phyloP scores from a whole-genome alignment of 2,797 vertebrate genomes.

The Allobates femoralis region DNA sequence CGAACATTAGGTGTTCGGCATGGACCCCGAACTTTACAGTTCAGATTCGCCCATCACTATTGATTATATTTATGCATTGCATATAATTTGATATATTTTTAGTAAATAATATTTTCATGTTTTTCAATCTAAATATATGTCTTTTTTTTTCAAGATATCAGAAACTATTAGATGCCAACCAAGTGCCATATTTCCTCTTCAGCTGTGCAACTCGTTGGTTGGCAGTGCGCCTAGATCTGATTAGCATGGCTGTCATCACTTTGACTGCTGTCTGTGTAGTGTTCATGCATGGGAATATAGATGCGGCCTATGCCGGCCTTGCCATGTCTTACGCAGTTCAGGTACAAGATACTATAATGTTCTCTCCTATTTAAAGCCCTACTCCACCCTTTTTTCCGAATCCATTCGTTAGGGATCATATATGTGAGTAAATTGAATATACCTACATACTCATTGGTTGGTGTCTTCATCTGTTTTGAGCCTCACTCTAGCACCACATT shows the following conservation, averaged over 20 bases:
- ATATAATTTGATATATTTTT: background rate
- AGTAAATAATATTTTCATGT: background rate
- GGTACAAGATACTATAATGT: slow-evolving; percentile 68
- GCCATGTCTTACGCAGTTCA: slow-evolving; percentile 84
- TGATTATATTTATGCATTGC: background rate
- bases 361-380: background rate
- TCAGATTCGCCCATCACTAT: too few relatives aligned
- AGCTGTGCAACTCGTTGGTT: slow-evolving; percentile 84
- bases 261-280: slow-evolving; percentile 79
- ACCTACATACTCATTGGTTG: too few relatives aligned
- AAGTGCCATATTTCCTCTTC: slow-evolving; percentile 84
- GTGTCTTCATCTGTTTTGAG: too few relatives aligned
- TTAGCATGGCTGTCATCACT: slow-evolving; percentile 82
- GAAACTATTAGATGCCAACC: slow-evolving; percentile 82
- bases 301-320: slow-evolving; percentile 82
- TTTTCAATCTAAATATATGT: background rate
- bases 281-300: slow-evolving; percentile 81
- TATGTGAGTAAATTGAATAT: too few relatives aligned
- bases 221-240: slow-evolving; percentile 83
- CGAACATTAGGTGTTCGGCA: too few relatives aligned
- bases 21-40: too few relatives aligned
- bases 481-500: too few relatives aligned
- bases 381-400: too few relatives aligned
- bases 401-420: too few relatives aligned
- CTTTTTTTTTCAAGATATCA: slow-evolving; percentile 75